These are phyloP conservation scores for Dicrurus megarhynchus DNA, from an alignment of 2,113 vertebrate genomes.

Conservation along the genomic window DNA sequence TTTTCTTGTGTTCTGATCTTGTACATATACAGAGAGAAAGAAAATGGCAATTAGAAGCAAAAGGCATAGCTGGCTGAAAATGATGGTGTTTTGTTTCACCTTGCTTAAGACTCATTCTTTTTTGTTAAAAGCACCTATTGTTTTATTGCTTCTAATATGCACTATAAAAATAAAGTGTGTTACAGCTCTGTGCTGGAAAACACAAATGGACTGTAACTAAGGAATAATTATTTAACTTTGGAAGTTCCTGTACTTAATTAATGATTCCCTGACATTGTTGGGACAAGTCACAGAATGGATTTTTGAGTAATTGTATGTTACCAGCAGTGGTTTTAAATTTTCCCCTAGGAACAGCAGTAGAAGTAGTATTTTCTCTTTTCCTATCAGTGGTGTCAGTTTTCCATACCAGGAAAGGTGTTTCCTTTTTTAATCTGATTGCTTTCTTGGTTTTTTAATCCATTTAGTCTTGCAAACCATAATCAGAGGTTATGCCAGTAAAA, in stretches of 20 bases:
- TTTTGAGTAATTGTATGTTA: not conserved
- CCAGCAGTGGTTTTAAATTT: not conserved
- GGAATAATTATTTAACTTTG: not conserved
- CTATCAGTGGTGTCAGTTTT: not conserved
- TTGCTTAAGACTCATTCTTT: not conserved
- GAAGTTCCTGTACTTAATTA: not conserved
- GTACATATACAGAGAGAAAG: not conserved
- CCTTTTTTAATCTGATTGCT: not conserved
- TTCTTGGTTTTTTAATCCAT: not conserved
- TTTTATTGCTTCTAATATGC: not conserved
- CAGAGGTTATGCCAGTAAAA: not conserved
- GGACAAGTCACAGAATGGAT: not conserved
- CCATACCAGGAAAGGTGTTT: too few species aligned
- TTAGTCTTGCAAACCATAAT: not conserved
- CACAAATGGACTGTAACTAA: not conserved
- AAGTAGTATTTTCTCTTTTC: not conserved
- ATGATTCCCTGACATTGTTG: not conserved
- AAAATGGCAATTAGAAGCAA: constrained; percentile 3
- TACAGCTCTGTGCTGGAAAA: not conserved
- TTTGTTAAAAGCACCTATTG: not conserved
- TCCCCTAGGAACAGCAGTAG: not conserved
- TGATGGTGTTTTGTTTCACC: not conserved
- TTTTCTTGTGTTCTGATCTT: constrained; percentile 13
- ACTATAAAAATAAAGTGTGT: not conserved
- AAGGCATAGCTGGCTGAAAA: not conserved